Evolutionary conservation across 2,113 vertebrate species (phyloP).

Genomic region (Dipodomys spectabilis): DNA sequence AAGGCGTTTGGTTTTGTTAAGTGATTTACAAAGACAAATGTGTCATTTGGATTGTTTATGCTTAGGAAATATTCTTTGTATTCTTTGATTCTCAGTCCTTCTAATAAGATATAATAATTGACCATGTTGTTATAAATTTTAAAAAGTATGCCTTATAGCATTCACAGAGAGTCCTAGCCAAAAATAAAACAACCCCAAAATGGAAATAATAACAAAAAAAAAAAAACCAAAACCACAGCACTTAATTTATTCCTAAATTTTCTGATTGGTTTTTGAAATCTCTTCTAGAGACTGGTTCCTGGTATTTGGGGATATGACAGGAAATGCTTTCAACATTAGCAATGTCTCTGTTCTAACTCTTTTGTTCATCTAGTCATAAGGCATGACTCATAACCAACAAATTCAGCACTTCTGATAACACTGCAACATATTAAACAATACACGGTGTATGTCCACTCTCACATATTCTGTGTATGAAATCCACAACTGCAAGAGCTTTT

Average conservation of each 20-base stretch:
- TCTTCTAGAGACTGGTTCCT: not conserved
- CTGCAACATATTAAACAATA: not conserved
- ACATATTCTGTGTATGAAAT: not conserved
- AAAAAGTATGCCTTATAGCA: not conserved
- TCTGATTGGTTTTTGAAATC: not conserved
- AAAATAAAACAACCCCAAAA: not conserved
- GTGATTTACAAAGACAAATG: slow-evolving; percentile 1
- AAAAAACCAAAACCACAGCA: not conserved
- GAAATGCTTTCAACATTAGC: not conserved
- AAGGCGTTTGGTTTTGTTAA: not conserved
- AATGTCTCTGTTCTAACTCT: slow-evolving; percentile 16
- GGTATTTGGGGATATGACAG: not conserved
- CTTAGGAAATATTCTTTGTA: not conserved
- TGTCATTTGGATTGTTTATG: not conserved
- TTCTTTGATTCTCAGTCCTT: not conserved
- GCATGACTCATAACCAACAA: slow-evolving; percentile 17
- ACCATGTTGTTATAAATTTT: not conserved
- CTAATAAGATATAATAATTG: slow-evolving; percentile 15
- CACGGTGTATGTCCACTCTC: not conserved
- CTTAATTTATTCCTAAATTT: slow-evolving; percentile 11
- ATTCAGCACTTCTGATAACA: not conserved
- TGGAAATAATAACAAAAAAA: not conserved
- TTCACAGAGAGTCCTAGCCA: not conserved
- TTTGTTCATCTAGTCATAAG: not conserved
- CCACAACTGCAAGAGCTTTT: not conserved